Evolutionary conservation across 2,797 vertebrate genomes (phyloP).

Genomic region (Gymnodraco acuticeps): DNA sequence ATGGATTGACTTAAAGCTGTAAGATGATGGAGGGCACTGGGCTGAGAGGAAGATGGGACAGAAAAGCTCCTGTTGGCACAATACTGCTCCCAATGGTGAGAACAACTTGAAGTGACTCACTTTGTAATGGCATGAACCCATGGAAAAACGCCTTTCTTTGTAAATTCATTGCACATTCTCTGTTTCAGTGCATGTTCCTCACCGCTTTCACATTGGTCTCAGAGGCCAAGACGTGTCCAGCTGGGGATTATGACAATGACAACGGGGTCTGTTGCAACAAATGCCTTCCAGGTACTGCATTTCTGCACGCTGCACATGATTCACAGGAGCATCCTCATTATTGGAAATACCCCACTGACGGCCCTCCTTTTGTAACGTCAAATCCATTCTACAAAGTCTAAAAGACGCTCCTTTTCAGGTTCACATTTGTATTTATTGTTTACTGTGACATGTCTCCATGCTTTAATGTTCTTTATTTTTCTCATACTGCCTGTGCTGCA

Average conservation of each 20-base stretch:
- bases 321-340: background rate
- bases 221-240: background rate
- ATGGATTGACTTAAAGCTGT: constrained; percentile 67
- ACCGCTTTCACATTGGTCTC: background rate
- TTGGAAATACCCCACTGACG: background rate
- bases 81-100: constrained; percentile 69
- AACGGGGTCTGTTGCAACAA: constrained; percentile 77
- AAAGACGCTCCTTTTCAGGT: too few relatives aligned
- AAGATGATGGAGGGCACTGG: constrained; percentile 64
- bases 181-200: constrained; percentile 54
- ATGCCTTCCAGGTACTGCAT: constrained; percentile 75
- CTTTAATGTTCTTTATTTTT: too few relatives aligned
- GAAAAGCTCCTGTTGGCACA: constrained; percentile 7
- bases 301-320: background rate
- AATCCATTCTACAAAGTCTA: background rate
- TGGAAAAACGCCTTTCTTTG: background rate
- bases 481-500: too few relatives aligned
- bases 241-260: background rate
- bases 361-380: background rate
- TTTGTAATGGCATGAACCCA: background rate
- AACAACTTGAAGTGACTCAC: background rate
- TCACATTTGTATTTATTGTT: too few relatives aligned
- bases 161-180: constrained; percentile 14
- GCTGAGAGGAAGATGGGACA: constrained; percentile 37
- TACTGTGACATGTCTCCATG: too few relatives aligned